Base-by-base conservation (phyloP, 2,113 vertebrate genomes). In the Thunnus thynnus region DNA sequence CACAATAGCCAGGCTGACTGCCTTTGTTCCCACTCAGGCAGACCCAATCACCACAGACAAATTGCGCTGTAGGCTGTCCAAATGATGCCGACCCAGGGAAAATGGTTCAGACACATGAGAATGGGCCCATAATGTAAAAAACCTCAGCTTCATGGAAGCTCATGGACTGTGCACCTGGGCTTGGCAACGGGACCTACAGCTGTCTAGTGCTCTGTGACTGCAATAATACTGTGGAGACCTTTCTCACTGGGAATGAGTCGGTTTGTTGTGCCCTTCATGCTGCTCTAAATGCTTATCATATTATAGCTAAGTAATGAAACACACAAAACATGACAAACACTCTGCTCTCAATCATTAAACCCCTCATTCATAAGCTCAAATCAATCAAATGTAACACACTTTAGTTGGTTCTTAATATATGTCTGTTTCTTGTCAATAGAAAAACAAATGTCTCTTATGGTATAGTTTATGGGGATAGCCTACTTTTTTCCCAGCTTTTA, bases 41-140 rank as follows among this genome's bases (percentile, higher is more conserved):
- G 89, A 94, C 90, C 89, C 92, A 93, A 94, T 94, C 93, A 90
- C 81, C 48, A 72, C 47, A 71, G 86, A 93, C 92, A 95, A 95
- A 94, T 93, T 93, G 86, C 76, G 64, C 90, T 73, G 82, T 83
- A 78, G 83, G 85, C 76, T 52, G 48, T 92, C 91, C 89, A 91
- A 93, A 91, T 89, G 93, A 93, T 80, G 89, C 80, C 27, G 30
- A 76, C 85, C 72, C 54, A 27, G 76, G 88, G 64, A 83, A 89
- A 94, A 78, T 83, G 82, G 80, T 86, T 88, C 61, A 78, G 94
- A 93, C 91, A 85, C 85, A 41, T 71, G 73, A 76, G 87, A 92
- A 90, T 72, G 56, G 84, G 63, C 13, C 66, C 14, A 58, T 89
- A 90, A 92, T 91, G 85, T 85, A 75, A 88, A 92, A 90, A 71